These are phyloP conservation scores for Tipula confusa DNA, from an alignment of 2,888 invertebrate species.

Conservation along the genomic window DNA sequence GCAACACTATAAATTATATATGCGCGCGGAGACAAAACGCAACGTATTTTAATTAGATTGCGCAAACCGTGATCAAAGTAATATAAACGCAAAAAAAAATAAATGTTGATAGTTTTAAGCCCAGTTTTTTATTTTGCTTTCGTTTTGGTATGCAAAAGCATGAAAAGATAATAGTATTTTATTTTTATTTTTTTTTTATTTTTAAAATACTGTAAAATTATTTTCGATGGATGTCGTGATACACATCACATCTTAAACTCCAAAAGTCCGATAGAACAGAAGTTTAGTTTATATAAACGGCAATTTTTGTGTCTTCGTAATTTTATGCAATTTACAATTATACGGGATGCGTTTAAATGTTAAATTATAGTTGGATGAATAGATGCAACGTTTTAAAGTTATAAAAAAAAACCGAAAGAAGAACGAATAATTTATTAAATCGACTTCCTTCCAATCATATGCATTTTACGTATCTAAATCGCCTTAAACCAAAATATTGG, in stretches of 20 bases:
- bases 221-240: not conserved
- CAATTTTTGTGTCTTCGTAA: not conserved
- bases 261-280: not conserved
- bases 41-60: not conserved
- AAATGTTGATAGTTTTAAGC: not conserved
- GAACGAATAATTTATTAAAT: not conserved
- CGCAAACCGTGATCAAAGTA: not conserved
- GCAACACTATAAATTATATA: not conserved
- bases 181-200: not conserved
- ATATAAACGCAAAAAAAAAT: no score
- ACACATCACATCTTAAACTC: no score
- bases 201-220: slow-evolving; percentile 1
- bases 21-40: not conserved
- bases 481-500: not conserved
- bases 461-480: not conserved
- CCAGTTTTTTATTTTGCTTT: not conserved
- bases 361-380: not conserved
- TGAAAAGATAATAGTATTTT: not conserved
- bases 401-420: not conserved
- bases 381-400: not conserved
- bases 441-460: not conserved
- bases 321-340: slow-evolving; percentile 12
- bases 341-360: not conserved
- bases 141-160: not conserved
- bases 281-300: not conserved